Conservation (phyloP, 2,113 vertebrate genomes). For the Cariama cristata region DNA sequence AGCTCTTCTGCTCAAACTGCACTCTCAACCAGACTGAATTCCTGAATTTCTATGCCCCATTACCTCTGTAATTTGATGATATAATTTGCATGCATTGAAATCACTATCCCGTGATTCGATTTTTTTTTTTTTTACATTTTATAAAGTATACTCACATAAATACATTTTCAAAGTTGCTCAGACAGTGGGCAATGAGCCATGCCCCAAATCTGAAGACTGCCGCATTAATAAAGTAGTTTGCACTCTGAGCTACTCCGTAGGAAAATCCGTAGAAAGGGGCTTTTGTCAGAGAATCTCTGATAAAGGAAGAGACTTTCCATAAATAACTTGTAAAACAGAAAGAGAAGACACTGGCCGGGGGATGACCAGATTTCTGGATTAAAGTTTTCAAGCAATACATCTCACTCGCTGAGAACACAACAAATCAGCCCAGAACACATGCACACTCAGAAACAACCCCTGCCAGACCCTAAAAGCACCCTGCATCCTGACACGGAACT, state of each 20-base stretch:
- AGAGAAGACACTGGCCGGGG: neutral
- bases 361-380: neutral
- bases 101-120: accelerated
- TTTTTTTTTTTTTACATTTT: neutral
- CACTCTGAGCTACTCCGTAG: slow-evolving; percentile 46
- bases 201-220: slow-evolving; percentile 75
- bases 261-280: slow-evolving; percentile 40
- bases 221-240: slow-evolving; percentile 46
- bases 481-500: accelerated
- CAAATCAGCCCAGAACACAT: neutral
- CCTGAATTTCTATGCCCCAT: neutral
- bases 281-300: slow-evolving; percentile 44
- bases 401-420: neutral
- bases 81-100: neutral
- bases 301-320: slow-evolving; percentile 16
- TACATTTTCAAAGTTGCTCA: slow-evolving; percentile 67
- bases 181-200: slow-evolving; percentile 69
- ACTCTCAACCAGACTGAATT: neutral
- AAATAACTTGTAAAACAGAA: neutral
- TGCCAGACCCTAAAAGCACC: neutral
- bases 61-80: neutral
- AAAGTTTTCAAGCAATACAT: neutral
- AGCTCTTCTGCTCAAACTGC: neutral
- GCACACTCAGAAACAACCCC: neutral
- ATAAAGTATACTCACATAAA: slow-evolving; percentile 71